Evolutionary conservation across 2,797 vertebrate genomes (phyloP).

Genomic region (Muraenolepis orangiensis): DNA sequence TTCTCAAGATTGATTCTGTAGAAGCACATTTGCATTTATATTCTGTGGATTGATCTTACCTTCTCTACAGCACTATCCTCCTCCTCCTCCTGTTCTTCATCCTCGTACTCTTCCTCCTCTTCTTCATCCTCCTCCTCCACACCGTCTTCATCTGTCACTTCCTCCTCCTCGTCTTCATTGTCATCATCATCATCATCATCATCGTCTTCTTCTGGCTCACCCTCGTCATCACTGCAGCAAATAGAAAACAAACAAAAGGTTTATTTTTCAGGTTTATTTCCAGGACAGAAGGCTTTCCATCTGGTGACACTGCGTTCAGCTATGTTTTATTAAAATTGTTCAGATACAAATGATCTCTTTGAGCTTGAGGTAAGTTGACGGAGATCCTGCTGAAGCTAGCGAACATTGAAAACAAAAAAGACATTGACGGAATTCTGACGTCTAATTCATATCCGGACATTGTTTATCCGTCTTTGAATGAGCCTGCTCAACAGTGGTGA

Average conservation of each 20-base stretch:
- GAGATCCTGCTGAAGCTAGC: too few relatives aligned
- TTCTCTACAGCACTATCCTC: constrained; percentile 45
- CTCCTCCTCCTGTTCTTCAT: constrained; percentile 50
- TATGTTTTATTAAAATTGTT: too few relatives aligned
- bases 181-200: constrained; percentile 67
- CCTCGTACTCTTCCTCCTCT: constrained; percentile 56
- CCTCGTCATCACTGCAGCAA: constrained; percentile 81
- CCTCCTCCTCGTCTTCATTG: constrained; percentile 68
- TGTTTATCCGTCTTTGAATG: too few relatives aligned
- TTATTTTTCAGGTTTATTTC: neutral
- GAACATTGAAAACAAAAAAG: too few relatives aligned
- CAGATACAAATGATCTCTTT: neutral
- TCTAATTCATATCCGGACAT: too few relatives aligned
- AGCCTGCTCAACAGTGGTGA: too few relatives aligned
- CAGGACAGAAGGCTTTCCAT: neutral
- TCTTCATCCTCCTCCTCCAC: constrained; percentile 64
- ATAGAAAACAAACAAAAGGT: neutral
- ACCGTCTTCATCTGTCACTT: constrained; percentile 58
- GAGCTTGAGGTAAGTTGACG: neutral
- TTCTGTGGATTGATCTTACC: constrained; percentile 30
- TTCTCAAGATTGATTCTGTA: too few relatives aligned
- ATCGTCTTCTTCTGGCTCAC: constrained; percentile 70
- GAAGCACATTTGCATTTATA: neutral
- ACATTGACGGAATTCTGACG: too few relatives aligned
- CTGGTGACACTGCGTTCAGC: too few relatives aligned